These are phyloP conservation scores for Rhodeus uyekii DNA, from an alignment of 2,797 vertebrate genomes.

Conservation along the genomic window DNA sequence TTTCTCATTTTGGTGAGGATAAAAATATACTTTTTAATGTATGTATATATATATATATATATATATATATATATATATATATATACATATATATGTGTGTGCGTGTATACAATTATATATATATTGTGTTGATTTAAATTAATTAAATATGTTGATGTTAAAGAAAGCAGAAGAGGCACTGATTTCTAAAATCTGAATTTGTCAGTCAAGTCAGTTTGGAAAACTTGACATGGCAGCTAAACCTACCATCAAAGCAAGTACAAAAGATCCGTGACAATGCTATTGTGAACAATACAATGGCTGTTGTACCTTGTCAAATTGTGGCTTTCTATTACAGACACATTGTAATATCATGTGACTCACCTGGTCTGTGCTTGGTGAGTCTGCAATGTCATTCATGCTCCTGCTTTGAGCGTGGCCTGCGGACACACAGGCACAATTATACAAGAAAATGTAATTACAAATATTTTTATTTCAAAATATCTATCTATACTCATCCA, in stretches of 20 bases:
- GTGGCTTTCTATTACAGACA: neutral
- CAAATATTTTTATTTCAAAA: constrained; percentile 9
- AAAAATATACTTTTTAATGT: no score
- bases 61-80: no score
- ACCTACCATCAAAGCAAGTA: neutral
- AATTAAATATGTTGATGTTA: neutral
- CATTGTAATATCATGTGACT: neutral
- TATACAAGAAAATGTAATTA: neutral
- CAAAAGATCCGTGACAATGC: neutral
- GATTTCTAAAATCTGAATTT: neutral
- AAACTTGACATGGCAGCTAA: neutral
- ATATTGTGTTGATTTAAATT: neutral
- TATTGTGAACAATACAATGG: neutral
- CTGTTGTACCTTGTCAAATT: neutral
- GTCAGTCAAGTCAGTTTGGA: neutral
- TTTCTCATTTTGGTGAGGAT: neutral
- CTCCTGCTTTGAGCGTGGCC: constrained; percentile 92
- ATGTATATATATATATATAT: no score
- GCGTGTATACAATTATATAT: no score
- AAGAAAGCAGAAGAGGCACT: neutral
- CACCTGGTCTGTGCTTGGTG: constrained; percentile 93
- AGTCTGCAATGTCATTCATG: constrained; percentile 94
- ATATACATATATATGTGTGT: no score
- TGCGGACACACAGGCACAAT: constrained; percentile 58
- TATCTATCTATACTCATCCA: neutral